Base-by-base conservation (phyloP, 2,888 invertebrate genomes). In the Matsumyia berberina region DNA sequence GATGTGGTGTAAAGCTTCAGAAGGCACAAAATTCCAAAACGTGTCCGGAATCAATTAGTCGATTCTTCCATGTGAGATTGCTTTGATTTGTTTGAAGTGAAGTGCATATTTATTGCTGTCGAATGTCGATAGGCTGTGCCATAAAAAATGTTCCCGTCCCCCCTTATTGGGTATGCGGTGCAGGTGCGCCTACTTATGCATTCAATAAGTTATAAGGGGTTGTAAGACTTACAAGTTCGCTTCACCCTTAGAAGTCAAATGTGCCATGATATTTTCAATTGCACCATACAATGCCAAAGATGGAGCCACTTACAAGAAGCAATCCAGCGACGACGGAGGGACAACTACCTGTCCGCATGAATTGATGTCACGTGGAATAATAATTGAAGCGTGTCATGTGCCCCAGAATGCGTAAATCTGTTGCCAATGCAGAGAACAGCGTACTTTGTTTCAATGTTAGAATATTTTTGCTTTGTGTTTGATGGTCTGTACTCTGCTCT, bases 331-430 rank as follows among this genome's bases (percentile, higher is more conserved):
- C 29, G 69, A 74, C 44, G 15, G 64, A 62, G 57, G 53, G 82
- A 55, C 69, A 69, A 58, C 66, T 79, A 73, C 78, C 67, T 62
- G 60, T 77, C 64, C 29, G 39, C 60, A 17, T 53, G 57, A 79
- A 79, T 79, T 44, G 74, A 79, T 85, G 85, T 85, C 79, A 79
- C 79, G 57, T 85, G 64, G 67, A 79, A 74, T 69, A 55, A 60
- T 69, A 66, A 66, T 74, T 79, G 85, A 85, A 85, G 73, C 79
- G 74, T 85, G 74, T 85, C 69, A 79, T 79, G 39, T 79, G 85
- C 62, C 53, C 85, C 39, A 79, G 85, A 85, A 85, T 85, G 85
- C 64, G 85, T 79, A 74, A 85, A 79, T 74, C 69, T 70, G 73
- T 53, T 74, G 44, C 51, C 74, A 79, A 79, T 79, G 79, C 29